Conservation (phyloP, 1,140 invertebrate genomes). For the Drosophila trapezifrons region DNA sequence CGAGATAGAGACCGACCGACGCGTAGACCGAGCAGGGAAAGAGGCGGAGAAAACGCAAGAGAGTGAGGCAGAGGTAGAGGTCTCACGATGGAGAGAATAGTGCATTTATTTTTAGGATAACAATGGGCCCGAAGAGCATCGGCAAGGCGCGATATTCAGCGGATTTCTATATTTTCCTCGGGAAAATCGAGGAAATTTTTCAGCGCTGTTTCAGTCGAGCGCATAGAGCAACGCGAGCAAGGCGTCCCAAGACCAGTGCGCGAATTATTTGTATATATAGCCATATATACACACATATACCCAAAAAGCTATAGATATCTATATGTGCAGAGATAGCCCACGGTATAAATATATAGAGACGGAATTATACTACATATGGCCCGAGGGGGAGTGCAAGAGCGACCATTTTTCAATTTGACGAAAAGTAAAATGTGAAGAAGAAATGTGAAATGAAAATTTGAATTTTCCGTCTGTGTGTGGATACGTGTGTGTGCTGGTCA, state of each 20-base stretch:
- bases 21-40: constrained; percentile 4
- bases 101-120: constrained; percentile 79
- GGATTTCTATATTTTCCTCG: constrained; percentile 54
- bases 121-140: constrained; percentile 65
- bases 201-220: constrained; percentile 65
- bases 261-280: constrained; percentile 55
- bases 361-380: constrained; percentile 54
- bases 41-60: constrained; percentile 28
- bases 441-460: constrained; percentile 55
- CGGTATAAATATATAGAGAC: constrained; percentile 35
- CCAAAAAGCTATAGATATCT: constrained; percentile 31
- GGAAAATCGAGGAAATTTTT: constrained; percentile 66
- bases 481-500: constrained; percentile 48
- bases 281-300: constrained; percentile 36
- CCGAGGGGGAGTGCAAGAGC: constrained; percentile 1
- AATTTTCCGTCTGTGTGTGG: constrained; percentile 7
- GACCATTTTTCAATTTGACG: constrained; percentile 50
- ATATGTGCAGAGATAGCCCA: constrained; percentile 44
- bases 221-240: constrained; percentile 76
- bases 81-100: constrained; percentile 22
- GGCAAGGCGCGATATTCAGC: constrained; percentile 40
- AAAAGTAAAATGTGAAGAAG: constrained; percentile 52
- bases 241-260: constrained; percentile 62
- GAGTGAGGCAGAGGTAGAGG: constrained; percentile 1
- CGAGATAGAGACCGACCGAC: neutral